phyloP scores from a whole-genome alignment of 2,888 invertebrate species.

The Margaritifera margaritifera region DNA sequence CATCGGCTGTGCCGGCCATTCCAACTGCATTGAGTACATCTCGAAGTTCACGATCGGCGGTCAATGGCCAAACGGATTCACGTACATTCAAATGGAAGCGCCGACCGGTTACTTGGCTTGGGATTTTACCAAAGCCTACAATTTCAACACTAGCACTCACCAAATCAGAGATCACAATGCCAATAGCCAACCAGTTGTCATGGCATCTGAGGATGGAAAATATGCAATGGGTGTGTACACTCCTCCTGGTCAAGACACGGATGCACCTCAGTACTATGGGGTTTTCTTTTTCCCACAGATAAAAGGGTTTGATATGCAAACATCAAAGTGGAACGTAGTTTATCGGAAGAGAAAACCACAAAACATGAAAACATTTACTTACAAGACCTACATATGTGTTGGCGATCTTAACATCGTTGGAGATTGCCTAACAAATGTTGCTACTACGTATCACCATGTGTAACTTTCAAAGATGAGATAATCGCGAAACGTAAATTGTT shows the following conservation, averaged over 20 bases:
- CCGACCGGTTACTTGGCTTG: constrained; percentile 38
- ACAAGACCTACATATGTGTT: constrained; percentile 38
- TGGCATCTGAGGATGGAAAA: constrained; percentile 26
- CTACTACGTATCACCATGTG: constrained; percentile 8
- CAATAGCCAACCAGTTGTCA: constrained; percentile 21
- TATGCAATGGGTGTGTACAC: constrained; percentile 39
- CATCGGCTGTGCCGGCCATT: constrained; percentile 32
- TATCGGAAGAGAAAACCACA: constrained; percentile 27
- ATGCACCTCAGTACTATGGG: constrained; percentile 16
- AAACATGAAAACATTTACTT: constrained; percentile 14
- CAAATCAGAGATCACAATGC: constrained; percentile 16
- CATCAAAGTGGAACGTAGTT: constrained; percentile 37
- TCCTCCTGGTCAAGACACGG: constrained; percentile 34
- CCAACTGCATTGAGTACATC: constrained; percentile 29
- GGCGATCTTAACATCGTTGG: constrained; percentile 33
- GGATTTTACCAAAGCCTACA: constrained; percentile 25
- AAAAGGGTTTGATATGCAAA: constrained; percentile 11
- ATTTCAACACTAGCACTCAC: constrained; percentile 19
- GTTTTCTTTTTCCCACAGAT: constrained; percentile 5
- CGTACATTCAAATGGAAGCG: constrained; percentile 38
- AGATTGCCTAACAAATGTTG: constrained; percentile 27
- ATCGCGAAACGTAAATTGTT: too few relatives aligned
- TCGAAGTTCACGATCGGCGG: constrained; percentile 40
- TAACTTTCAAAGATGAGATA: neutral
- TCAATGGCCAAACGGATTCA: constrained; percentile 30